Evolutionary conservation across 2,888 invertebrate genomes (phyloP).

Genomic region (Andricus curvator): DNA sequence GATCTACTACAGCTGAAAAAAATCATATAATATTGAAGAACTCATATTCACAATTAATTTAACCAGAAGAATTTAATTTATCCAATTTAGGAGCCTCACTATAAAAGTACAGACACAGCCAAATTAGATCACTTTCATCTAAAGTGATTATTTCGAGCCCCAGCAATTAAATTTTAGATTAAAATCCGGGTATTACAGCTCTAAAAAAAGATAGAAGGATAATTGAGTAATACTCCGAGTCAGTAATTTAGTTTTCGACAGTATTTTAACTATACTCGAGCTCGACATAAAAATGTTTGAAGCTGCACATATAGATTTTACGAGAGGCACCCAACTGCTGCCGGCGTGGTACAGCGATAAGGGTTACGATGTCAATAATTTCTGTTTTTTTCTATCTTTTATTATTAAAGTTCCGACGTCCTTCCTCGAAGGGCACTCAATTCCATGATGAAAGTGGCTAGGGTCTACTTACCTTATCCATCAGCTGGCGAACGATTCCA

Average conservation of each 20-base stretch:
- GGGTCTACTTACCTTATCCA: conserved; percentile 81
- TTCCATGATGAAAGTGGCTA: not conserved
- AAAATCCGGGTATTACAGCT: not conserved
- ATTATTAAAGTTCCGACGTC: not conserved
- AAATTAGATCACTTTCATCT: not conserved
- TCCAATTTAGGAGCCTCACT: not conserved
- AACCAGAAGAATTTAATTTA: not conserved
- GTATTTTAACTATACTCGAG: conserved; percentile 5
- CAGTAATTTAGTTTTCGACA: not conserved
- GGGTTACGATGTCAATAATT: conserved; percentile 17
- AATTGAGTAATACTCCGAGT: not conserved
- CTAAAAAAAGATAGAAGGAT: not conserved
- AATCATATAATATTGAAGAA: too few species aligned
- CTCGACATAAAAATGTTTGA: conserved; percentile 8
- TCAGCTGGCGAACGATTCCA: conserved; percentile 84
- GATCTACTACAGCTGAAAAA: too few species aligned
- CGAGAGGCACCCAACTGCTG: not conserved
- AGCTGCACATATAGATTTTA: not conserved
- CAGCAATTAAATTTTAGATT: not conserved
- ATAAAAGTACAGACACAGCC: not conserved
- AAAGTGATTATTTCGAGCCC: not conserved
- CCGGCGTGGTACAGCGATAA: not conserved
- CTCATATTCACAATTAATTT: too few species aligned
- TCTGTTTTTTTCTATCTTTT: not conserved
- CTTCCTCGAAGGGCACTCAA: not conserved